phyloP scores from a whole-genome alignment of 2,888 invertebrate genomes.

The Philereme transversata region DNA sequence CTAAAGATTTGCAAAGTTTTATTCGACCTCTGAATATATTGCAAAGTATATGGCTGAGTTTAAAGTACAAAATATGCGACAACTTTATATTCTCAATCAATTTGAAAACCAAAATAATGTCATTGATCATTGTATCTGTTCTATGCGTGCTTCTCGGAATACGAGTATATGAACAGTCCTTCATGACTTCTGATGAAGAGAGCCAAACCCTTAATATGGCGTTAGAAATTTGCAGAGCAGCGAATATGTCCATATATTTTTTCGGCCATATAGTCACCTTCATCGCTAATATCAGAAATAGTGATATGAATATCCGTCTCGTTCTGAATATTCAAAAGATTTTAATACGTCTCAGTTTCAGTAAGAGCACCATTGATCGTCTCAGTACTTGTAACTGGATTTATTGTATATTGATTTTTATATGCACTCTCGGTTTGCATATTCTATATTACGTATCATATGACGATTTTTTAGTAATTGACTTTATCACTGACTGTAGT shows the following conservation, averaged over 20 bases:
- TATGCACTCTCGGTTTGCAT: not conserved
- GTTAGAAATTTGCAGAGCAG: not conserved
- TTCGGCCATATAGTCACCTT: conserved; percentile 5
- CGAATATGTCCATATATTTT: not conserved
- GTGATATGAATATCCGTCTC: conserved; percentile 1
- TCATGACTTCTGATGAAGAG: not conserved
- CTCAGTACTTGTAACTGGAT: conserved; percentile 12
- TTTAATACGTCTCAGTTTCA: conserved; percentile 2
- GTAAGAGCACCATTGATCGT: not conserved
- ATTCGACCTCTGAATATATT: conserved; percentile 7
- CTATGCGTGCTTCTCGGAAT: not conserved
- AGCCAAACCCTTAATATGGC: too few relatives aligned
- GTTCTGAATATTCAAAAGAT: conserved; percentile 11
- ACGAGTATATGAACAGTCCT: not conserved
- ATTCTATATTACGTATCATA: not conserved
- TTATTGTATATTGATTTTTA: conserved; percentile 2
- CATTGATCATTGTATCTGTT: not conserved
- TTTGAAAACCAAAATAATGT: conserved; percentile 3
- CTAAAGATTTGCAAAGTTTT: conserved; percentile 6
- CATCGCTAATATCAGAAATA: conserved; percentile 1
- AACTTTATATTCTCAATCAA: conserved; percentile 13
- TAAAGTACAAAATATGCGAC: conserved; percentile 4
- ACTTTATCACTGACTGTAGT: not conserved
- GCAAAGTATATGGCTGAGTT: conserved; percentile 6
- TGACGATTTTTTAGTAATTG: not conserved